Conservation (phyloP, 2,888 invertebrate genomes). For the Dorcus hopei region DNA sequence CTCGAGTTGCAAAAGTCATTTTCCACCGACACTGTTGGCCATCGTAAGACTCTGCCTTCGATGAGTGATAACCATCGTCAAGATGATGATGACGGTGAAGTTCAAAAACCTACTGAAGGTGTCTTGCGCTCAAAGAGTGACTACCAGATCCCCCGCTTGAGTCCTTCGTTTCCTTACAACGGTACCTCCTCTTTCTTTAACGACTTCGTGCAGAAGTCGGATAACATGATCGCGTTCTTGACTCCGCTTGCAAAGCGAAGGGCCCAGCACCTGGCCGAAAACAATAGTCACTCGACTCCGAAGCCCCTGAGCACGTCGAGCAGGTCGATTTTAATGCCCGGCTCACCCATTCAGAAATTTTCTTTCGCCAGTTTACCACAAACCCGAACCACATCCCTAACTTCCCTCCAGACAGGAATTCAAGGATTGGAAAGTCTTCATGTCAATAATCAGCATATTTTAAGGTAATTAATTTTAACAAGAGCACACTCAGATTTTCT, state of each 20-base stretch:
- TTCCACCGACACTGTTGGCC: conserved; percentile 37
- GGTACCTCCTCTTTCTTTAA: conserved; percentile 27
- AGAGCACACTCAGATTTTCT: not conserved
- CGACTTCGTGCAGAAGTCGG: conserved; percentile 36
- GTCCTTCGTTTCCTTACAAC: conserved; percentile 11
- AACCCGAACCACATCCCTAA: conserved; percentile 40
- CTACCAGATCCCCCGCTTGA: conserved; percentile 41
- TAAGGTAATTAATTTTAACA: too few species aligned
- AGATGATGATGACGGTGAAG: not conserved
- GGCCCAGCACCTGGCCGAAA: conserved; percentile 12
- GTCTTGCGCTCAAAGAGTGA: conserved; percentile 46
- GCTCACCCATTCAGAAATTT: conserved; percentile 30
- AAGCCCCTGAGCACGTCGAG: conserved; percentile 23
- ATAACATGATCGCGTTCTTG: conserved; percentile 56
- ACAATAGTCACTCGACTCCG: conserved; percentile 33
- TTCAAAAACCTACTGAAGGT: conserved; percentile 21
- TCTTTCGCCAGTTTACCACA: conserved; percentile 24
- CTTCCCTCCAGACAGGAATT: conserved; percentile 38
- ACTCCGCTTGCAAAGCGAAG: conserved; percentile 57
- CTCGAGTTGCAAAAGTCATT: conserved; percentile 42
- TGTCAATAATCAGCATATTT: not conserved
- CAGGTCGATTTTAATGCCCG: conserved; percentile 31
- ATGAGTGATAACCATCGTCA: conserved; percentile 1
- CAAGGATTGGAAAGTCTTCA: conserved; percentile 9
- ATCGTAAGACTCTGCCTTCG: conserved; percentile 14